phyloP scores from a whole-genome alignment of 2,888 invertebrate species.

The Scaptomyza cyrtandrae region DNA sequence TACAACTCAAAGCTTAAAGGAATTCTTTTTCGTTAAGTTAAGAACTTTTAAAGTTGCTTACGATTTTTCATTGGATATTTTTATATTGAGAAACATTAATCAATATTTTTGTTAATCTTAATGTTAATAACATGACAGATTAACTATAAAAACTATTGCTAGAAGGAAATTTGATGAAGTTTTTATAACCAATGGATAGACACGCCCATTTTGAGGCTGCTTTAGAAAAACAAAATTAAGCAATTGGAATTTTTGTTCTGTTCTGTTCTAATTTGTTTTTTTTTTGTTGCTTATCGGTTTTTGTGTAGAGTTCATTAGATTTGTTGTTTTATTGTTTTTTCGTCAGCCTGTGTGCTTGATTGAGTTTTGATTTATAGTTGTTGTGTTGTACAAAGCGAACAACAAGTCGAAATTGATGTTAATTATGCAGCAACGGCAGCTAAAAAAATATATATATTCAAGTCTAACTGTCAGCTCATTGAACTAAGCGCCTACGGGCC shows the following conservation, averaged over 20 bases:
- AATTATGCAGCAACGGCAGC: constrained; percentile 62
- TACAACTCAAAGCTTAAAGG: too few relatives aligned
- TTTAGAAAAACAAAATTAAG: constrained; percentile 19
- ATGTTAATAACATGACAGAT: neutral
- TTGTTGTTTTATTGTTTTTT: constrained; percentile 23
- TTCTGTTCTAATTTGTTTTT: constrained; percentile 2
- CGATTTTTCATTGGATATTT: too few relatives aligned
- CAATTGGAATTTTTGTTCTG: constrained; percentile 13
- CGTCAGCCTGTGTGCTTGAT: constrained; percentile 27
- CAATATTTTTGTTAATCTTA: too few relatives aligned
- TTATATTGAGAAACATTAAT: too few relatives aligned
- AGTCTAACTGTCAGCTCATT: constrained; percentile 63
- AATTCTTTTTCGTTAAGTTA: too few relatives aligned
- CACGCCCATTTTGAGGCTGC: constrained; percentile 24
- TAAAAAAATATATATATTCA: constrained; percentile 27
- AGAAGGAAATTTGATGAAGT: constrained; percentile 1
- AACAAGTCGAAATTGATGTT: constrained; percentile 60
- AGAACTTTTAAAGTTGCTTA: too few relatives aligned
- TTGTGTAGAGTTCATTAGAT: constrained; percentile 55
- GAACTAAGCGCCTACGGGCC: constrained; percentile 68
- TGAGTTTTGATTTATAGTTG: constrained; percentile 57
- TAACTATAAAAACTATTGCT: neutral
- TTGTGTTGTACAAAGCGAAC: constrained; percentile 26
- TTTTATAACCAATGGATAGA: constrained; percentile 8
- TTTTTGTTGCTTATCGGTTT: constrained; percentile 33